Evolutionary conservation across 2,888 invertebrate genomes (phyloP), one percentile per base, ranked within the genome.

Genomic region (Ophion obscuratus): DNA sequence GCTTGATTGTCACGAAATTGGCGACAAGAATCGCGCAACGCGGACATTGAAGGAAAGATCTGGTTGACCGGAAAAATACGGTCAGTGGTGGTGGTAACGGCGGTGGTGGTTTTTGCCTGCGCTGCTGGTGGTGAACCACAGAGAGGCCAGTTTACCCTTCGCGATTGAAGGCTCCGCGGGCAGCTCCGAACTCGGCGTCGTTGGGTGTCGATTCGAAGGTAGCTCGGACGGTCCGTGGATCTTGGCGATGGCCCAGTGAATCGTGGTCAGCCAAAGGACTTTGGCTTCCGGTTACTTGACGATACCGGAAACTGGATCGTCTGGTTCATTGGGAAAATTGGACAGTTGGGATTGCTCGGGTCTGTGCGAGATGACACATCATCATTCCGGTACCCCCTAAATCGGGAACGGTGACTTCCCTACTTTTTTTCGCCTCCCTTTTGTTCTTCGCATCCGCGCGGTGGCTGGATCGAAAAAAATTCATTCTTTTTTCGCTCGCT

Each of bases 131-230:
- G 31, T n/a, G 53, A 53, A 87, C 85, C 78, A 87, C 88, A 87
- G 83, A 82, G 67, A 90, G 91, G 88, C 87, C 81, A 81, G 81
- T 89, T 91, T 89, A 90, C 91, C 91, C 91, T 91, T 88, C 89
- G 90, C 88, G 89, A 88, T 91, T 89, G 84, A 85, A 81, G 81
- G 68, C 79, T 61, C 61, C 61, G 20, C 61, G 20, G 24, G 61
- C 24, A 24, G 24, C 20, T 61, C 61, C 20, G 24, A 61, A 24
- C 24, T 61, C 24, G 24, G 2, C 24, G 61, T 61, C 9, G 24
- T 24, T 6, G 9, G 40, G 40, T 40, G 40, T 40, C 7, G 61
- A 24, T 61, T 24, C 9, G 20, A 9, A 61, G 24, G 24, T 2
- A 61, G 20, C 7, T 61, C 61, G 20, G 17, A 10, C 61, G 20